Conservation (phyloP, 2,113 vertebrate genomes). For the Hassar affinis region DNA sequence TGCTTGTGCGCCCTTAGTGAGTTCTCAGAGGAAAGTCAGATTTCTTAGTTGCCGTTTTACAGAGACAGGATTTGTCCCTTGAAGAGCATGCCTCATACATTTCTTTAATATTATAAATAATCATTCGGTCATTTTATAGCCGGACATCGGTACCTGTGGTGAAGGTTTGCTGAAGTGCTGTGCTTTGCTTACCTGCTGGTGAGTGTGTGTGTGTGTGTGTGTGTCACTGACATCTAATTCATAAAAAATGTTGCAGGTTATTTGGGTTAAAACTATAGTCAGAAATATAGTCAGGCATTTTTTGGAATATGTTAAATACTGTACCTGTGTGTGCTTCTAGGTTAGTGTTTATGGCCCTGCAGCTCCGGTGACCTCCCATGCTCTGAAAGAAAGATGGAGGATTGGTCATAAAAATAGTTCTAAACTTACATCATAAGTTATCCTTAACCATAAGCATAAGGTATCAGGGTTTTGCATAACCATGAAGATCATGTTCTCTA, state of each 20-base stretch:
- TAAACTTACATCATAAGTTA: neutral
- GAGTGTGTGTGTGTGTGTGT: neutral
- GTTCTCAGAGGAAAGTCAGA: neutral
- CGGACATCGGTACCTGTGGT: neutral
- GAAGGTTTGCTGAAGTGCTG: neutral
- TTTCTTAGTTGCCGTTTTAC: neutral
- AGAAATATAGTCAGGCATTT: too few relatives aligned
- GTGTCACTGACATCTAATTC: neutral
- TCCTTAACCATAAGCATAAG: neutral
- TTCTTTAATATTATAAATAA: neutral
- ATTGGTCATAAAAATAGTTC: neutral
- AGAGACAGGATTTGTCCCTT: neutral
- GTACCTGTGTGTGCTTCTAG: constrained; percentile 14
- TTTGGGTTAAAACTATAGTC: too few relatives aligned
- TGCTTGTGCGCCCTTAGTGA: neutral
- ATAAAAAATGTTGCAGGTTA: neutral
- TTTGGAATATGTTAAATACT: constrained; percentile 3
- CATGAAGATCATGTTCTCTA: neutral
- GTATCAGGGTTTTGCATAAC: neutral
- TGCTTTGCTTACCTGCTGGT: neutral
- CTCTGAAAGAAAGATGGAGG: neutral
- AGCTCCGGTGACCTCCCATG: neutral
- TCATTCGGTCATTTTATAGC: neutral
- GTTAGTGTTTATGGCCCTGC: neutral
- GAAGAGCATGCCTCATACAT: neutral